Evolutionary conservation across 2,888 invertebrate species (phyloP), one percentile per base, ranked within the genome.

Genomic region (Notodonta dromedarius): DNA sequence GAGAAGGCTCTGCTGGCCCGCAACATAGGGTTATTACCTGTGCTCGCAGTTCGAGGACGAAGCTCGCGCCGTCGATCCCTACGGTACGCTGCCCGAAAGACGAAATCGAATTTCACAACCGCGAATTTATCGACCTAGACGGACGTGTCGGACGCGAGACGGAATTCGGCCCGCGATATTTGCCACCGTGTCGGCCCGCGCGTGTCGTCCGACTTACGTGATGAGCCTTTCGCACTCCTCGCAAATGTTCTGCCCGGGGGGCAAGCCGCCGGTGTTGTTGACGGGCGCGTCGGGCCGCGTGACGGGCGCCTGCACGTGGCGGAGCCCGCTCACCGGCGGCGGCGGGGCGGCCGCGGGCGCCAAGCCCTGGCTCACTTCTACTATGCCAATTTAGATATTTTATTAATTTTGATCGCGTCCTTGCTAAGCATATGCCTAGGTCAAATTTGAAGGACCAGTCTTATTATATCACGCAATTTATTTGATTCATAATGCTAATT

Each of bases 181-280:
- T 87, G 94, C 94, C 85, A 95, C 95, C 88, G 95, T 95, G 90
- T 95, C 94, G 82, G 95, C 94, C 91, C 94, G 94, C 90, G 76
- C 94, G 94, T 78, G 90, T 91, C 81, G 94, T 93, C 85, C 95
- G 95, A 97, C 98, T 98, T 97, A 99, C 99, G 98, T 97, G 94
- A 99, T 98, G 85, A 98, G 96, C 85, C 98, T 96, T 91, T 98
- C 98, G 95, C 99, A 99, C 87, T 98, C 98, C 78, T 97, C 97
- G 95, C 99, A 99, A 92, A 98, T 97, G 94, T 98, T 98, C 94
- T 98, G 98, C 83, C 97, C 97, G 77, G 97, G 95, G 78, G 97
- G 96, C 79, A 97, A 94, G 84, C 96, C 96, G 79, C 95, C 95
- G 77, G 95, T 95, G 85, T 95, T 94, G 89, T 95, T 95, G 86